These are phyloP conservation scores for Lycophotia porphyrea DNA, from an alignment of 2,888 invertebrate species.

Conservation along the genomic window DNA sequence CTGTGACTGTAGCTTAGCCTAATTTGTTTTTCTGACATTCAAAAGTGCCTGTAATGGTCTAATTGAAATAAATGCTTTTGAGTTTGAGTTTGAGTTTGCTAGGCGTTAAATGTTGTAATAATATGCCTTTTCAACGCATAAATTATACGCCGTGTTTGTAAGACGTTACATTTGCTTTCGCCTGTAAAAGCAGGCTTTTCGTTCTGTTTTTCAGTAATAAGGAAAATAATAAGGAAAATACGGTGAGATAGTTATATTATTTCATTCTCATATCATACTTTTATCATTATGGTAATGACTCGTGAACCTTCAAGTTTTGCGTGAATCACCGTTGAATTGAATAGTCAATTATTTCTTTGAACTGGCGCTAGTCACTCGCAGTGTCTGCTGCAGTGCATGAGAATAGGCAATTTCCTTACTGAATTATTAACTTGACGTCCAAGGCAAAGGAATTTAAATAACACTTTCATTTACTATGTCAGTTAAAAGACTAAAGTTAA, in stretches of 20 bases:
- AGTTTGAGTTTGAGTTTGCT: too few relatives aligned
- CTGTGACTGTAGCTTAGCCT: too few relatives aligned
- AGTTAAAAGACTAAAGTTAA: background rate
- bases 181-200: background rate
- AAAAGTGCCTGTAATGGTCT: too few relatives aligned
- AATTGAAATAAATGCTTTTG: too few relatives aligned
- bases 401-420: slow-evolving; percentile 38
- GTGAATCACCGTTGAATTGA: slow-evolving; percentile 36
- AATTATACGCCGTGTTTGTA: slow-evolving; percentile 33
- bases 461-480: slow-evolving; percentile 8
- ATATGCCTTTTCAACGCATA: slow-evolving; percentile 50
- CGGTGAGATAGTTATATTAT: background rate
- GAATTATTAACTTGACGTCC: slow-evolving; percentile 44
- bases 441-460: slow-evolving; percentile 24
- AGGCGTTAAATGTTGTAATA: slow-evolving; percentile 58
- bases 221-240: background rate
- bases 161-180: slow-evolving; percentile 9
- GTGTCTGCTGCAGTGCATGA: slow-evolving; percentile 32
- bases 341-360: slow-evolving; percentile 47
- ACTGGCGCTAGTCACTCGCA: slow-evolving; percentile 37
- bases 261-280: background rate
- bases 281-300: background rate
- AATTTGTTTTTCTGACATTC: too few relatives aligned
- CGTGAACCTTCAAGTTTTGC: background rate
- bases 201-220: background rate